Evolutionary conservation across 1,140 invertebrate genomes (phyloP), one percentile per base, ranked within the genome.

Genomic region (Prorops nasuta): DNA sequence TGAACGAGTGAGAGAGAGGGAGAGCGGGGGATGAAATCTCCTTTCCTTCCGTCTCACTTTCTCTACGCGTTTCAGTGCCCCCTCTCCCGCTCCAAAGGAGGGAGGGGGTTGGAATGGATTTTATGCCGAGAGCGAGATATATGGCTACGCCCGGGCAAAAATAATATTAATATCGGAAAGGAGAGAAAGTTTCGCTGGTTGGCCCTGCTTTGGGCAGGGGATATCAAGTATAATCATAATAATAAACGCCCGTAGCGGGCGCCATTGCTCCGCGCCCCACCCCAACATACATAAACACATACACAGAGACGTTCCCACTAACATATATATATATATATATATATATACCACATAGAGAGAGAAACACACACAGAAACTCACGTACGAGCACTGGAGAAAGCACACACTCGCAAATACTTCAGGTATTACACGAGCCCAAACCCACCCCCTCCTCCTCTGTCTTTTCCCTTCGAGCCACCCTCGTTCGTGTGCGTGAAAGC

Each of bases 151-250:
- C 72, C 73, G 73, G 72, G 73, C 72, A 76, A 74, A 76, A 76
- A 76, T 76, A 76, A 76, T 76, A 76, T 76, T 76, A 76, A 76
- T 73, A 76, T 76, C 72, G 72, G 72, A 74, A 74, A 76, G 69
- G 69, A 71, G 73, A 71, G 70, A 76, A 76, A 73, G 71, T 76
- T 73, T 76, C 63, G 72, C 72, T 72, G 72, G 69, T 69, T 69
- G 58, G 67, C 42, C 48, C 58, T 66, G 67, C 71, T 75, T 75
- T 72, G 70, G 72, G 72, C 72, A 75, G 71, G 72, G 70, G 67
- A 75, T 75, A 75, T 74, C 73, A 71, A 71, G 64, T 73, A 74
- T 74, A 73, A 76, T 76, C 69, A 76, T 74, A 76, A 74, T 76
- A 76, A 76, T 76, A 76, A 76, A 74, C 70, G 71, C 72, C 71